Base-by-base conservation (phyloP, 2,113 vertebrate species). In the Sapajus apella region DNA sequence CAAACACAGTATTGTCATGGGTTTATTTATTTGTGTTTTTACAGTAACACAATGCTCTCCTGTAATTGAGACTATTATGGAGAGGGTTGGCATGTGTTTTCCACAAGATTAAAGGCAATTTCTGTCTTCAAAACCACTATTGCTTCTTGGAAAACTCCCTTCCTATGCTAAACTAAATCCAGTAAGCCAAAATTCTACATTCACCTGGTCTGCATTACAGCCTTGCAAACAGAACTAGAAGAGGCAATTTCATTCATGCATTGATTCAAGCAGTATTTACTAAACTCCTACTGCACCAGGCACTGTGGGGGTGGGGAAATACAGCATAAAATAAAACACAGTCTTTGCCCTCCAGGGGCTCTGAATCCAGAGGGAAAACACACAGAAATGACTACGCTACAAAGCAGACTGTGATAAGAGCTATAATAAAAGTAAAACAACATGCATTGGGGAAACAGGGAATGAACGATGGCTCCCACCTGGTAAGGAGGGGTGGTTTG, bases 1-100 rank as follows among this genome's bases (percentile, higher is more conserved):
- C 90, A 97, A 96, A 90, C 87, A 90, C 93, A 95, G 81, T 75
- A 98, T 95, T 98, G 95, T 94, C 91, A 93, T 91, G 72, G 90
- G 91, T 88, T 97, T 97, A 95, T 97, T 97, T 97, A 95, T 96
- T 97, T 97, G 70, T 97, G 95, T 95, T 97, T 96, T 98, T 92
- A 96, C 85, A 97, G 96, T 98, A 98, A 97, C 58, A 91, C 0
- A 80, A 97, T 94, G 87, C 96, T 96, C 93, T 97, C 90, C 90
- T 94, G n/a, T 95, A 96, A 98, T 88, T 97, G 96, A 94, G 92
- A 97, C 94, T 92, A 97, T 96, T 97, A 95, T 92, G 56, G 61
- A 91, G 79, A 97, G 75, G 89, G 89, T 45, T 97, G 94, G 90
- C 84, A 88, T 97, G 94, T 97, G 90, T 94, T 97, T 97, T 97